Evolutionary conservation across 1,140 invertebrate species (phyloP), one percentile per base, ranked within the genome.

Genomic region (Panulirus ornatus): DNA sequence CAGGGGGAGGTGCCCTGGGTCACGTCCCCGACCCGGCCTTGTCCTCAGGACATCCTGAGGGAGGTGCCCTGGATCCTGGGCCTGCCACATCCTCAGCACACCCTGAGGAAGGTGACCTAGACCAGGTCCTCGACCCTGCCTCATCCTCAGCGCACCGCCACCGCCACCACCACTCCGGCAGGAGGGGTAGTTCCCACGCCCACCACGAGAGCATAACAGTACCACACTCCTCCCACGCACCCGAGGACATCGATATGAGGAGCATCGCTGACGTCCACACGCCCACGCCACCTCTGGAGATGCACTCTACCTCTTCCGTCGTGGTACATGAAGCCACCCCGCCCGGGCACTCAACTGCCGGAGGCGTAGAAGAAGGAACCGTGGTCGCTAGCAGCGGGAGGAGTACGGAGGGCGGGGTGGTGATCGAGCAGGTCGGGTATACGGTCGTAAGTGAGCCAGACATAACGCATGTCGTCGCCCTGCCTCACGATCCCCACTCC

Each of bases 141-240:
- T 9, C 47, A 11, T 27, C 58, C 16, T 14, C 44, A 5, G 42
- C 2, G 5, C 78, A 58, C 78, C 47, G 30, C 44, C 78, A 81
- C 78, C 78, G 47, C 30, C 78, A 81, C 47, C 78, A 81, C 78
- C 78, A 81, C 78, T 16, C 16, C 9, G 78, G 51, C 5, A 30
- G 5, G n/a, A 36, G 78, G 51, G 2, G 11, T 2, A n/a, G 34
- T 36, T n/a, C 36, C 1, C 71, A 44, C 71, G 6, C 36, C 5
- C 71, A 58, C 78, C 14, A 27, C 51, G n/a, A n/a, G n/a, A 34
- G 11, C 47, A 30, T 3, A 58, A 6, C 22, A 38, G 70, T 73
- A 30, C 44, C 30, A 19, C 76, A 30, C 22, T 30, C 42, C 44
- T 58, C 54, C 22, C 38, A 79, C 44, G 1, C 14, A 51, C 78